Percentiles rank a stretch among this genome's conserved stretches.
Evolutionary conservation across 2,888 invertebrate genomes (phyloP).

Genomic region (Bursaphelenchus okinawaensis): DNA sequence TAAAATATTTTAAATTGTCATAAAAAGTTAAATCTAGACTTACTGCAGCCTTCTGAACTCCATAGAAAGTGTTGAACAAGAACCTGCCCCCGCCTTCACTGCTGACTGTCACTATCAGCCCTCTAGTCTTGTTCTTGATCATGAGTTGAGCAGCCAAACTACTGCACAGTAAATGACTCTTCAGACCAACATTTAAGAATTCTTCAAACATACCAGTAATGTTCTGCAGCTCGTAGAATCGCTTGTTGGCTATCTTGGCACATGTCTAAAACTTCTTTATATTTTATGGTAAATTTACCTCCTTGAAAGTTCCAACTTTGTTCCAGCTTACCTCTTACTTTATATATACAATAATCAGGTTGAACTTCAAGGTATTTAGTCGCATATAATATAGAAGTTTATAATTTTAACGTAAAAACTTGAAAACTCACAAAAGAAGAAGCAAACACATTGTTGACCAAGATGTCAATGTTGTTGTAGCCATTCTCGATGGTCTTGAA

Average conservation of each 20-base stretch:
- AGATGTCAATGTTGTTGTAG: not conserved
- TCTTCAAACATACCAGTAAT: slow-evolving; percentile 55
- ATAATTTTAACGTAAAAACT: too few species aligned
- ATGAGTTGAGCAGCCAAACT: slow-evolving; percentile 59
- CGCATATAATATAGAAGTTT: not conserved
- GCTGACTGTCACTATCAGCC: slow-evolving; percentile 60
- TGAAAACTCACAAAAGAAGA: not conserved
- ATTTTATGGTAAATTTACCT: too few species aligned
- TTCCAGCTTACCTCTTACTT: too few species aligned
- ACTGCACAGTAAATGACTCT: slow-evolving; percentile 60
- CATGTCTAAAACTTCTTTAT: slow-evolving; percentile 7
- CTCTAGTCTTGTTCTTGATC: slow-evolving; percentile 50
- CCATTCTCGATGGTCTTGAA: not conserved
- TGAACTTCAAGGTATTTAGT: not conserved
- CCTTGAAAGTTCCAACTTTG: too few species aligned
- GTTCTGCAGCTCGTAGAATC: slow-evolving; percentile 57
- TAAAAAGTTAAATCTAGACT: not conserved
- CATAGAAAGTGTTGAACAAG: slow-evolving; percentile 59
- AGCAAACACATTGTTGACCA: not conserved
- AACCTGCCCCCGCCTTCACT: slow-evolving; percentile 59
- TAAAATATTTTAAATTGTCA: too few species aligned
- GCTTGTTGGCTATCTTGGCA: slow-evolving; percentile 31
- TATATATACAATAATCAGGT: too few species aligned
- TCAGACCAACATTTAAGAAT: slow-evolving; percentile 60
- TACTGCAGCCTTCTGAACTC: slow-evolving; percentile 60